These are phyloP conservation scores for Blera fallax DNA, from an alignment of 2,888 invertebrate species.

Conservation along the genomic window DNA sequence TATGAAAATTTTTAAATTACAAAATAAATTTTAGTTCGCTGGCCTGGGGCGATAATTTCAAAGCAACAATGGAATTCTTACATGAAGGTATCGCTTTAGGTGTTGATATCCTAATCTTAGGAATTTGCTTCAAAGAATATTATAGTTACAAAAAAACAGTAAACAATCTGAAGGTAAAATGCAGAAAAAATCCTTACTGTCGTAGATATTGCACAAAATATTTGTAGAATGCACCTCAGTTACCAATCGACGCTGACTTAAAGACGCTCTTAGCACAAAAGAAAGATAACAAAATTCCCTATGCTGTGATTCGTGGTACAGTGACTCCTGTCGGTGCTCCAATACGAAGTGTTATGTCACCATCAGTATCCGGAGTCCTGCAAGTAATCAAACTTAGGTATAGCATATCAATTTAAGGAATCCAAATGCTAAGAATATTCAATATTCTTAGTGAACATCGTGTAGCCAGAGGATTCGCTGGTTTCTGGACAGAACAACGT, in stretches of 20 bases:
- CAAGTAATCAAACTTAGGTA: conserved; percentile 87
- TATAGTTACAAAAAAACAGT: conserved; percentile 88
- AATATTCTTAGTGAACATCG: conserved; percentile 87
- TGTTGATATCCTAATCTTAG: conserved; percentile 88
- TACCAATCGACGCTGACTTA: conserved; percentile 86
- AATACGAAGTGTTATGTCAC: conserved; percentile 88
- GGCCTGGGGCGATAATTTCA: neutral
- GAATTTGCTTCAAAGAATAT: conserved; percentile 88
- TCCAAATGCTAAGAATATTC: neutral
- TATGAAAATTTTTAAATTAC: conserved; percentile 16
- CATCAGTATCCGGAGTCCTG: conserved; percentile 89
- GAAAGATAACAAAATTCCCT: conserved; percentile 86
- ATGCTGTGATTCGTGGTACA: conserved; percentile 89
- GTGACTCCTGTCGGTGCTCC: conserved; percentile 90
- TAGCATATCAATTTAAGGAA: neutral
- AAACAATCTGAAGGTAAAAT: conserved; percentile 86
- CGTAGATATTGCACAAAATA: neutral
- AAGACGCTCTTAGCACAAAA: conserved; percentile 85
- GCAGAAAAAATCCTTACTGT: conserved; percentile 73
- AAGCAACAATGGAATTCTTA: conserved; percentile 87
- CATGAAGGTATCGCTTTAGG: conserved; percentile 89
- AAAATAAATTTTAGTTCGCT: conserved; percentile 5
- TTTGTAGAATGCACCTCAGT: conserved; percentile 86
- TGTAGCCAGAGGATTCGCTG: conserved; percentile 90
- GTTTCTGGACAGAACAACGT: conserved; percentile 93